A percentile compares a stretch with the other conserved stretches of the same genome.
These are phyloP conservation scores for Gallinago nigripennis DNA, from an alignment of 2,797 vertebrate genomes.

Conservation along the genomic window DNA sequence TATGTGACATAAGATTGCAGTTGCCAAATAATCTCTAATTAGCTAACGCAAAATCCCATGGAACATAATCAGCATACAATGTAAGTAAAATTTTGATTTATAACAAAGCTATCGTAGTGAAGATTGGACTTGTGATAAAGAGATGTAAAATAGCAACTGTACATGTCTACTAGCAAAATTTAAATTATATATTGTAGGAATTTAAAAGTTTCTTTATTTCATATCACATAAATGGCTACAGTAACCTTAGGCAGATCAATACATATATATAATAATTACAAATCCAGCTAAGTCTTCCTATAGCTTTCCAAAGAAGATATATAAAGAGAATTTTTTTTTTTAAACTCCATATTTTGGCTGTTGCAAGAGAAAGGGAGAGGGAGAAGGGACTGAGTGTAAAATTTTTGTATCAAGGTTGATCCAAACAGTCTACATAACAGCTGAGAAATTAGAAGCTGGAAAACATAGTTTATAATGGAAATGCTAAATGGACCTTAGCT, in stretches of 20 bases:
- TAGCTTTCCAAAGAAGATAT: neutral
- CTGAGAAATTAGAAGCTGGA: neutral
- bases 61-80: neutral
- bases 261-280: neutral
- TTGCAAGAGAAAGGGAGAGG: neutral
- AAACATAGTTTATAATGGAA: neutral
- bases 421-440: neutral
- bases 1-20: neutral
- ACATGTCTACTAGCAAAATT: neutral
- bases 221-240: neutral
- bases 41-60: neutral
- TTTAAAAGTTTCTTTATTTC: neutral
- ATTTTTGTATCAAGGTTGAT: neutral
- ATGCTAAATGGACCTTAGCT: neutral
- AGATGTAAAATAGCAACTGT: neutral
- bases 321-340: neutral
- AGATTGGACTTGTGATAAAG: neutral
- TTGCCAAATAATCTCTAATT: neutral
- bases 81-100: neutral
- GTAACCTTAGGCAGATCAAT: neutral
- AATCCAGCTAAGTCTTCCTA: neutral
- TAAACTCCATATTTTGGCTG: neutral
- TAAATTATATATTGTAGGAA: neutral
- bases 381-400: neutral
- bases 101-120: neutral